Conservation (phyloP, 1,140 invertebrate species). For the Micrasema minimum region DNA sequence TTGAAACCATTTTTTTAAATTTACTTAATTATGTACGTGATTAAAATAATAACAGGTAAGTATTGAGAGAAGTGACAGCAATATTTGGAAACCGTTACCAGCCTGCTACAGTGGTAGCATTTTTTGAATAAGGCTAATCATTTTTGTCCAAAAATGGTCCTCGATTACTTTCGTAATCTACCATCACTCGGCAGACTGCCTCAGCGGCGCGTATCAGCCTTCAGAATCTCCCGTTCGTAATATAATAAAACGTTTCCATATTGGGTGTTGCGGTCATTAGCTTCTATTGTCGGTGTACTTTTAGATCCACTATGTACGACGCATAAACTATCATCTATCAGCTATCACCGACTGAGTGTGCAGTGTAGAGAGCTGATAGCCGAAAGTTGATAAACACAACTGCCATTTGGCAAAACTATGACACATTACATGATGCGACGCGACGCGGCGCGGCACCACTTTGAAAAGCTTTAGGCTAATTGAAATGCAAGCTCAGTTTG, state of each 20-base stretch:
- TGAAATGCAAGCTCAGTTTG: conserved; percentile 35
- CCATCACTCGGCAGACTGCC: conserved; percentile 1
- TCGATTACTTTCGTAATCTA: conserved; percentile 39
- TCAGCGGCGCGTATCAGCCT: conserved; percentile 26
- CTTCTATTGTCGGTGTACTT: conserved; percentile 35
- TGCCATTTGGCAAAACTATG: too few relatives aligned
- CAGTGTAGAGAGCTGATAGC: too few relatives aligned
- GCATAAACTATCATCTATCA: too few relatives aligned
- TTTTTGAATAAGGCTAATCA: conserved; percentile 36
- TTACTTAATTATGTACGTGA: too few relatives aligned
- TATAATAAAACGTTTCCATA: conserved; percentile 38
- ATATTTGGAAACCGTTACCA: conserved; percentile 30
- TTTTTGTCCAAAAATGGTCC: conserved; percentile 44
- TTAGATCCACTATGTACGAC: neutral
- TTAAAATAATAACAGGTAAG: too few relatives aligned
- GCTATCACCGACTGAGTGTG: too few relatives aligned
- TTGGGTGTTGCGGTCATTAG: conserved; percentile 46
- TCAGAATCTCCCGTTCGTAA: conserved; percentile 36
- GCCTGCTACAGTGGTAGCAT: conserved; percentile 18
- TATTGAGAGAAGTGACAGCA: conserved; percentile 13
- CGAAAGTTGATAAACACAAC: too few relatives aligned
- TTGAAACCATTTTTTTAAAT: too few relatives aligned
- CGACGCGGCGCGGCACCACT: conserved; percentile 11
- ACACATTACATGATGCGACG: too few relatives aligned
- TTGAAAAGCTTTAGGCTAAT: conserved; percentile 31